Conservation (phyloP, 2,113 vertebrate species). For the Ibidorhyncha struthersii region DNA sequence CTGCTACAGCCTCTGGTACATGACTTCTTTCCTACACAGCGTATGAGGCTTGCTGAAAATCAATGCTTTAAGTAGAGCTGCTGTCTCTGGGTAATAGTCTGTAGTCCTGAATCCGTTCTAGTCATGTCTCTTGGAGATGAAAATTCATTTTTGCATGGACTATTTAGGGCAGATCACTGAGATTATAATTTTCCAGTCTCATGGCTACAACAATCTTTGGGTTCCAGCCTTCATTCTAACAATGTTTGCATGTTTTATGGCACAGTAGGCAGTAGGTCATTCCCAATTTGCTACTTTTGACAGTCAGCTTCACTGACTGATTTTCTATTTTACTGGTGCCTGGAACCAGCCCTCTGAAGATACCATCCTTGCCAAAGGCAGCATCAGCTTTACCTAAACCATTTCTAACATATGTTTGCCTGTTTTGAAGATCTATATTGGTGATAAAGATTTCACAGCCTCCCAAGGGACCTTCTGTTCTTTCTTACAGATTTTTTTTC, state of each 20-base stretch:
- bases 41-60: not conserved
- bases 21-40: not conserved
- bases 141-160: not conserved
- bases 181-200: not conserved
- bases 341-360: conserved; percentile 60
- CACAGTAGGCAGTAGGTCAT: conserved; percentile 2
- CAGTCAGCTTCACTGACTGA: conserved; percentile 2
- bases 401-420: conserved; percentile 69
- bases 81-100: not conserved
- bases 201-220: not conserved
- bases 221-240: not conserved
- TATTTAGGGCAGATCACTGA: not conserved
- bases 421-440: conserved; percentile 73
- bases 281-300: not conserved
- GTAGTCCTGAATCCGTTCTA: not conserved
- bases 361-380: conserved; percentile 65
- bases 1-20: not conserved
- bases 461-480: conserved; percentile 69
- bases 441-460: conserved; percentile 73
- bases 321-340: conserved; percentile 46
- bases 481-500: conserved; percentile 62
- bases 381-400: conserved; percentile 72
- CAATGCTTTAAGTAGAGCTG: not conserved
- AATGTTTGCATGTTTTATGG: not conserved
- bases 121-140: not conserved